Evolutionary conservation across 1,140 invertebrate species (phyloP).

Genomic region (Ceratina japonica): DNA sequence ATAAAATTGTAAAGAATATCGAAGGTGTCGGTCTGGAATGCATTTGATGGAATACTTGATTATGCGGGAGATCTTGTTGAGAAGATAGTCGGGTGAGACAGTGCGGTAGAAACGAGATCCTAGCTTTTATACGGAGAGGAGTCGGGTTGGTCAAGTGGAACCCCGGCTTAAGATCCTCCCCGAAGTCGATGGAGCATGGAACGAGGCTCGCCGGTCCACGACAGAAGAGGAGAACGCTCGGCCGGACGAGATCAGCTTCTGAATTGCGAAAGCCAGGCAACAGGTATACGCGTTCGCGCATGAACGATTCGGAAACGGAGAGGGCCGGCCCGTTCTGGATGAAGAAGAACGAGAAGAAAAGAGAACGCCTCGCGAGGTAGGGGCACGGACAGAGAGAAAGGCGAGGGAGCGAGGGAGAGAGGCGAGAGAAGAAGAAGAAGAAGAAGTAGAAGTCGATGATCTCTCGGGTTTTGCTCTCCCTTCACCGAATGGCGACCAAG

Average conservation of each 20-base stretch:
- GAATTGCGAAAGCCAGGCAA: constrained; percentile 53
- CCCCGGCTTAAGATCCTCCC: constrained; percentile 10
- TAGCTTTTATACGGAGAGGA: too few species aligned
- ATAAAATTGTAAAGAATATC: too few species aligned
- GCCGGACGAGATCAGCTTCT: neutral
- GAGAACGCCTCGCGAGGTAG: constrained; percentile 21
- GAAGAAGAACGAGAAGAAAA: constrained; percentile 50
- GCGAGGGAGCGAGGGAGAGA: constrained; percentile 3
- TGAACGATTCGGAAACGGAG: constrained; percentile 54
- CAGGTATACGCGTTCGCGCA: constrained; percentile 52
- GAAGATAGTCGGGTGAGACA: too few species aligned
- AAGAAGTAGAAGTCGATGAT: constrained; percentile 68
- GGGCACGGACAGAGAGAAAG: constrained; percentile 2
- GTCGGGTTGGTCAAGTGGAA: too few species aligned
- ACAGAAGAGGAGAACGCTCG: constrained; percentile 17
- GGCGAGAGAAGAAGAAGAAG: constrained; percentile 3
- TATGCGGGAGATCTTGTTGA: too few species aligned
- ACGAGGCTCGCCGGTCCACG: constrained; percentile 12
- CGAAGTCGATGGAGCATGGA: neutral
- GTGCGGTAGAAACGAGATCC: too few species aligned
- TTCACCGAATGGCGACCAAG: constrained; percentile 66
- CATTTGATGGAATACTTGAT: too few species aligned
- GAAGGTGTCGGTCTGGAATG: too few species aligned
- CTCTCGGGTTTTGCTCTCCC: constrained; percentile 68
- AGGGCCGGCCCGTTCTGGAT: constrained; percentile 43